phyloP scores from a whole-genome alignment of 2,797 vertebrate species.

The Intellagama lesueurii region DNA sequence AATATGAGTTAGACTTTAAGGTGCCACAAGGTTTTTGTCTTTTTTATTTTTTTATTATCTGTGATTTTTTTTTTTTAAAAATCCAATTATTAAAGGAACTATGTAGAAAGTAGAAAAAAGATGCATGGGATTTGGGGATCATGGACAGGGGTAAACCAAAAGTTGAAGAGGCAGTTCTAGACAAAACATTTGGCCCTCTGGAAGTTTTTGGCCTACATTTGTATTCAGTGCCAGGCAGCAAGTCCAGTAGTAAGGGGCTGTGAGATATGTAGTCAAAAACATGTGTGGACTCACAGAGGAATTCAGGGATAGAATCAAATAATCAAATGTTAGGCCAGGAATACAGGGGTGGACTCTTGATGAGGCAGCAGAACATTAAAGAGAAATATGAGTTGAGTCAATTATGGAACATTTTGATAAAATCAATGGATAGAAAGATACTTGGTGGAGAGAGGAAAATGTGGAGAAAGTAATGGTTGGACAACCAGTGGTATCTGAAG shows the following conservation, averaged over 20 bases:
- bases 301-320: too few species aligned
- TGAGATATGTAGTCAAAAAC: not conserved
- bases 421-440: not conserved
- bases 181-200: not conserved
- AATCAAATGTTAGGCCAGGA: not conserved
- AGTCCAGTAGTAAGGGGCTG: not conserved
- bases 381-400: not conserved
- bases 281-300: not conserved
- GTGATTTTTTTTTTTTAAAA: too few species aligned
- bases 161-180: not conserved
- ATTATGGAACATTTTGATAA: not conserved
- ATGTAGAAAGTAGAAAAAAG: fast-evolving
- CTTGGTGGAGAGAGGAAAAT: not conserved
- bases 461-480: not conserved
- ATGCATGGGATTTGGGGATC: not conserved
- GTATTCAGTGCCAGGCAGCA: not conserved
- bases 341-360: not conserved
- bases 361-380: not conserved
- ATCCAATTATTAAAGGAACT: too few species aligned
- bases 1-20: too few species aligned
- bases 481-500: not conserved
- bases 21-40: too few species aligned
- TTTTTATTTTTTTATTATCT: too few species aligned
- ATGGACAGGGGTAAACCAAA: not conserved
- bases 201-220: not conserved